Evolutionary conservation across 2,113 vertebrate genomes (phyloP).

Genomic region (Antigone vipio): DNA sequence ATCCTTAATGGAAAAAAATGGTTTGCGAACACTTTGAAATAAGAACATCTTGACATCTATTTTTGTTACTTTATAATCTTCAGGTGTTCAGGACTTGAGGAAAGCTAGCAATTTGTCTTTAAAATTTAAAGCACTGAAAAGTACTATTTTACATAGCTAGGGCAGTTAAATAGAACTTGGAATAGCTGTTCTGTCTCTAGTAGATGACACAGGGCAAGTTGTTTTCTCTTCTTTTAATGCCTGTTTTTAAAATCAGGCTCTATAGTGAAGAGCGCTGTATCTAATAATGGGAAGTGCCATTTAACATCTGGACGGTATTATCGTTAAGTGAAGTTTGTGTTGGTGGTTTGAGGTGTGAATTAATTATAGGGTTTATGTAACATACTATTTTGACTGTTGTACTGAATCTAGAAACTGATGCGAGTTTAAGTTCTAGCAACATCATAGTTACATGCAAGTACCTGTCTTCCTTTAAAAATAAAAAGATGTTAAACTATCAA

Average conservation of each 20-base stretch:
- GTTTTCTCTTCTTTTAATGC: not conserved
- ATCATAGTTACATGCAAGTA: not conserved
- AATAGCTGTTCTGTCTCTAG: not conserved
- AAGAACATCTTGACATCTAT: not conserved
- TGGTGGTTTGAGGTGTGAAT: not conserved
- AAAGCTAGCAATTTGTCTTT: not conserved
- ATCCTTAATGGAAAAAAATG: slow-evolving; percentile 83
- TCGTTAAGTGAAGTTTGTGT: not conserved
- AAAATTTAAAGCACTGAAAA: not conserved
- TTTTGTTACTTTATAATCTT: not conserved
- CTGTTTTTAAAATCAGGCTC: not conserved
- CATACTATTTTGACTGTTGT: not conserved
- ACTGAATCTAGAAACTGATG: not conserved
- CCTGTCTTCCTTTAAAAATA: not conserved
- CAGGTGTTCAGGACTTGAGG: not conserved
- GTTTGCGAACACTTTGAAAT: not conserved
- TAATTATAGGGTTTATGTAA: not conserved
- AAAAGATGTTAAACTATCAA: not conserved
- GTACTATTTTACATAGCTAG: not conserved
- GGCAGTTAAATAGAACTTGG: not conserved
- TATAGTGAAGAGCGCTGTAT: not conserved
- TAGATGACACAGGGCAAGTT: not conserved
- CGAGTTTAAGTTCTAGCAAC: not conserved
- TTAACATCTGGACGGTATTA: not conserved
- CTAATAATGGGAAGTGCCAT: not conserved